Evolutionary conservation across 2,888 invertebrate species (phyloP).

Genomic region (Branchellion lobata): DNA sequence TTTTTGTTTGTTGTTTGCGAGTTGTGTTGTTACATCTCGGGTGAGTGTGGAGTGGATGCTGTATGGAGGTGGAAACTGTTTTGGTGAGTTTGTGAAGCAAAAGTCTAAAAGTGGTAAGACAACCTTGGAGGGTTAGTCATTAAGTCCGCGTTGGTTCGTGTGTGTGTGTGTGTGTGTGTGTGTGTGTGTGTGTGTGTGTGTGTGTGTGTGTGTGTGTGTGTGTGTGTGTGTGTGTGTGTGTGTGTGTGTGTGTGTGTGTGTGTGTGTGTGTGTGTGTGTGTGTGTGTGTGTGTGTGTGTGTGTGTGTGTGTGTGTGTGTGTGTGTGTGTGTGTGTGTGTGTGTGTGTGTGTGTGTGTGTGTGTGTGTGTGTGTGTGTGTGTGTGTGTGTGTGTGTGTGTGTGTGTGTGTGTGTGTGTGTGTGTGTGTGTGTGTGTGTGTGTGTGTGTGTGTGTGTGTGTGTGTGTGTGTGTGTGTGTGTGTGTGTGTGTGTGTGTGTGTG

Average conservation of each 20-base stretch:
- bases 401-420: constrained; percentile 23
- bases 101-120: too few relatives aligned
- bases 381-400: constrained; percentile 21
- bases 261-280: neutral
- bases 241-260: neutral
- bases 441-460: constrained; percentile 8
- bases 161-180: too few relatives aligned
- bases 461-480: neutral
- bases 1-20: too few relatives aligned
- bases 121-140: too few relatives aligned
- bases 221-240: neutral
- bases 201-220: neutral
- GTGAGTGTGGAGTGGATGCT: too few relatives aligned
- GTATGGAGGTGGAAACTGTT: too few relatives aligned
- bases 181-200: too few relatives aligned
- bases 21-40: too few relatives aligned
- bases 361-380: neutral
- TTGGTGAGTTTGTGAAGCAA: too few relatives aligned
- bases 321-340: neutral
- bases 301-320: neutral
- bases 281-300: neutral
- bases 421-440: constrained; percentile 10
- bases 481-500: constrained; percentile 31
- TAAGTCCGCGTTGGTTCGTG: too few relatives aligned
- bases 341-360: neutral